Evolutionary conservation across 2,888 invertebrate genomes (phyloP).

Genomic region (Dryocosmus kuriphilus): DNA sequence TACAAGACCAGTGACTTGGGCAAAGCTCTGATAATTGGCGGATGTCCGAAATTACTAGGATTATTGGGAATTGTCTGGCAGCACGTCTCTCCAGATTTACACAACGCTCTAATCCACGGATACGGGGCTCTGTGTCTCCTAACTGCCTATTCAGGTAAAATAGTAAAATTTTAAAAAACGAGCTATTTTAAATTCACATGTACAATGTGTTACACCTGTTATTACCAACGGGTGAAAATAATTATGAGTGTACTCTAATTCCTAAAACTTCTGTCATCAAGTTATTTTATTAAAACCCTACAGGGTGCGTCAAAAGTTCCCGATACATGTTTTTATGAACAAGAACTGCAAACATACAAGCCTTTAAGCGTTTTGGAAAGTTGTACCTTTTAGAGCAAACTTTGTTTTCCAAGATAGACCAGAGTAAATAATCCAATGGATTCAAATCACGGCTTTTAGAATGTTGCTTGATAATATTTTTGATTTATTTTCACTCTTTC

Average conservation of each 20-base stretch:
- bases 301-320: no score
- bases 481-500: no score
- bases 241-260: background rate
- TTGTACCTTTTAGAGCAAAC: no score
- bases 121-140: slow-evolving; percentile 83
- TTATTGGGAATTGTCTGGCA: slow-evolving; percentile 73
- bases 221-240: background rate
- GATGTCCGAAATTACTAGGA: slow-evolving; percentile 72
- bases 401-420: no score
- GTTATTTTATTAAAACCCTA: background rate
- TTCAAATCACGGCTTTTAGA: no score
- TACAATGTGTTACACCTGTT: background rate
- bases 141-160: slow-evolving; percentile 83
- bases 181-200: background rate
- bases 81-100: slow-evolving; percentile 66
- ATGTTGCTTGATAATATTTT: no score
- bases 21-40: slow-evolving; percentile 71
- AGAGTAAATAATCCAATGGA: no score
- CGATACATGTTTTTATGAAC: no score
- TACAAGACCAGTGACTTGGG: slow-evolving; percentile 65
- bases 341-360: no score
- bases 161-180: background rate
- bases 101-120: slow-evolving; percentile 80
- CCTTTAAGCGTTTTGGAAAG: no score
- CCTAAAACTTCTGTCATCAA: background rate